phyloP scores from a whole-genome alignment of 1,140 invertebrate genomes.

The Tenebrio molitor region DNA sequence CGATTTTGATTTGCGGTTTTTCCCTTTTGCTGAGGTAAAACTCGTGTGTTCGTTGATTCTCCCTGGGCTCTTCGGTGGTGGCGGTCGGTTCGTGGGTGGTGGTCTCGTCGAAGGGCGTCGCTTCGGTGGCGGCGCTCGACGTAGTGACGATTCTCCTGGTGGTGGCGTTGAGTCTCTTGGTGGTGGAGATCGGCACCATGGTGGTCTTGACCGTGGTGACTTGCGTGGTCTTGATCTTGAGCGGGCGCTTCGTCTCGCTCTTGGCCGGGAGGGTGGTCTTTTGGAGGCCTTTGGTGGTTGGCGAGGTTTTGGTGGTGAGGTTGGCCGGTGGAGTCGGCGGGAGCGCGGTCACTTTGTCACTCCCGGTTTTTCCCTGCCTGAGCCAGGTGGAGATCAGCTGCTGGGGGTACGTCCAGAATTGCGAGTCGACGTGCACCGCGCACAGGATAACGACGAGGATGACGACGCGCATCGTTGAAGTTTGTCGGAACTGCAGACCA shows the following conservation, averaged over 20 bases:
- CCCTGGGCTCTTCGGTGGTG: slow-evolving; percentile 70
- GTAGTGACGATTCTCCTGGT: slow-evolving; percentile 8
- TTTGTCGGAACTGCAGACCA: slow-evolving; percentile 50
- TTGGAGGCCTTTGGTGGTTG: background rate
- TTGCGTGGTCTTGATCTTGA: slow-evolving; percentile 8
- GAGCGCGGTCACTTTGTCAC: slow-evolving; percentile 44
- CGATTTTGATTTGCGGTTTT: slow-evolving; percentile 71
- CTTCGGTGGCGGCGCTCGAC: slow-evolving; percentile 35
- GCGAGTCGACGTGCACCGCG: slow-evolving; percentile 54
- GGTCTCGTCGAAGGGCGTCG: slow-evolving; percentile 55
- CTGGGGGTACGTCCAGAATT: slow-evolving; percentile 63
- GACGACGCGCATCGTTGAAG: slow-evolving; percentile 60
- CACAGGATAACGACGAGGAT: slow-evolving; percentile 57
- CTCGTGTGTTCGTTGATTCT: slow-evolving; percentile 64
- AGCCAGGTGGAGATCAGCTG: slow-evolving; percentile 61
- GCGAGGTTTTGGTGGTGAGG: slow-evolving; percentile 44
- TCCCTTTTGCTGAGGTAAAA: slow-evolving; percentile 63
- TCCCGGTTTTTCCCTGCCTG: slow-evolving; percentile 59
- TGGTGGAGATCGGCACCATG: slow-evolving; percentile 3
- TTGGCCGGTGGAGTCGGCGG: slow-evolving; percentile 40
- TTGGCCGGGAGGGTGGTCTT: slow-evolving; percentile 8
- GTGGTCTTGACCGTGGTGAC: slow-evolving; percentile 24
- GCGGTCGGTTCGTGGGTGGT: slow-evolving; percentile 61
- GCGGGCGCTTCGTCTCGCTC: background rate
- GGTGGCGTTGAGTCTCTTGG: background rate